Evolutionary conservation across 2,888 invertebrate genomes (phyloP).

Genomic region (Drosophila picticornis): DNA sequence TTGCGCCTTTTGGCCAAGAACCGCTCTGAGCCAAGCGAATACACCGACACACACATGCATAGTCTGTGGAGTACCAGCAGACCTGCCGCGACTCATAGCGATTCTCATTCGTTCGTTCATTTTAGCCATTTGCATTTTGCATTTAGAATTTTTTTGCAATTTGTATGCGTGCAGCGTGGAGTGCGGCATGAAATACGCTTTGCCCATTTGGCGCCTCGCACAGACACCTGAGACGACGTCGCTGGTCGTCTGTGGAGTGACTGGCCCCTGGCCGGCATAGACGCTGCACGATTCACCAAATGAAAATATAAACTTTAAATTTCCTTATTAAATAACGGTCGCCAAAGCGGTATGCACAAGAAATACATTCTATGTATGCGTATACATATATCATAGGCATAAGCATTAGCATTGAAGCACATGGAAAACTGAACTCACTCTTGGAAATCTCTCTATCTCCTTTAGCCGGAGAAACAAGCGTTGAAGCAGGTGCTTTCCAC

Average conservation of each 20-base stretch:
- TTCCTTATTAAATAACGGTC: slow-evolving; percentile 80
- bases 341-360: slow-evolving; percentile 49
- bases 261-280: slow-evolving; percentile 35
- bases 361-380: slow-evolving; percentile 7
- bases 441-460: slow-evolving; percentile 4
- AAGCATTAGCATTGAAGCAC: slow-evolving; percentile 5
- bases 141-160: slow-evolving; percentile 50
- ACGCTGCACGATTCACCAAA: slow-evolving; percentile 58
- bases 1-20: slow-evolving; percentile 62
- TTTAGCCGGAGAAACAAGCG: background rate
- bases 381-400: slow-evolving; percentile 2
- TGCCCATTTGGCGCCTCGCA: slow-evolving; percentile 74
- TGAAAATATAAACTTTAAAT: slow-evolving; percentile 69
- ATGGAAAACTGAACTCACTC: slow-evolving; percentile 13
- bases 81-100: slow-evolving; percentile 7
- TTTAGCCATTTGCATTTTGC: slow-evolving; percentile 33
- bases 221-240: slow-evolving; percentile 44
- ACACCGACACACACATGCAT: background rate
- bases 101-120: slow-evolving; percentile 17
- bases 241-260: slow-evolving; percentile 20
- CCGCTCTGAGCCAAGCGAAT: slow-evolving; percentile 12
- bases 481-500: slow-evolving; percentile 31
- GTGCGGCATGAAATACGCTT: slow-evolving; percentile 60
- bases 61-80: background rate
- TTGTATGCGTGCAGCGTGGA: slow-evolving; percentile 73